Base-by-base conservation (phyloP, 2,113 vertebrate species). In the Dromiciops gliroides region DNA sequence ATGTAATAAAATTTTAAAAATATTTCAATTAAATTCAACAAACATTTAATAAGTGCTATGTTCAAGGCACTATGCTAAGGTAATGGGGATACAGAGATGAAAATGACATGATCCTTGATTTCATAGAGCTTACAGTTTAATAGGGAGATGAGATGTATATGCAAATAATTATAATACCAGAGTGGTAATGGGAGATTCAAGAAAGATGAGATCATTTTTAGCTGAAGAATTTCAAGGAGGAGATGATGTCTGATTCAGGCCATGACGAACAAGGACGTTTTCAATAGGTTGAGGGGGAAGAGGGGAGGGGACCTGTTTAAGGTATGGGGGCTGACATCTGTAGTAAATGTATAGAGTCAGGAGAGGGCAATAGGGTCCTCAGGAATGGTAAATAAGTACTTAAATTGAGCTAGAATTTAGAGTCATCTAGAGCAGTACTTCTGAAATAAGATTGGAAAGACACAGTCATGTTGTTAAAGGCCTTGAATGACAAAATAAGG, bases 1-100 rank as follows among this genome's bases (percentile, higher is more conserved):
- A 31, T 75, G 52, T 90, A 91, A 93, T 8, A 51, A 47, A 48
- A 24, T 96, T 89, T 93, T 67, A 94, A 37, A 50, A 91, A 48
- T 91, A 93, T 91, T 83, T 44, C 67, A 83, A 83, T 83, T 75
- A 75, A 75, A 75, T 75, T 75, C 31, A 16, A n/a, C 31, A 83
- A 44, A 83, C 19, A 23, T 83, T 83, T 75, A 44, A 44, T 83
- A 44, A 23, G n/a, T 83, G n/a, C 31, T 44, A 44, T 44, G n/a
- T 83, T 2, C 37, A 83, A 83, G 67, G 67, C 37, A 83, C n/a
- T 67, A 67, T 67, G 31, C 56, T 67, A 37, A 67, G 31, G 31
- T 67, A 67, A 31, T 67, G 22, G 31, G 60, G 31, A 67, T 37
- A 67, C 31, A 37, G 31, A 37, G 16, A 37, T 67, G 60, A 67